phyloP scores from a whole-genome alignment of 2,113 vertebrate species.

The Pycnonotus jocosus region DNA sequence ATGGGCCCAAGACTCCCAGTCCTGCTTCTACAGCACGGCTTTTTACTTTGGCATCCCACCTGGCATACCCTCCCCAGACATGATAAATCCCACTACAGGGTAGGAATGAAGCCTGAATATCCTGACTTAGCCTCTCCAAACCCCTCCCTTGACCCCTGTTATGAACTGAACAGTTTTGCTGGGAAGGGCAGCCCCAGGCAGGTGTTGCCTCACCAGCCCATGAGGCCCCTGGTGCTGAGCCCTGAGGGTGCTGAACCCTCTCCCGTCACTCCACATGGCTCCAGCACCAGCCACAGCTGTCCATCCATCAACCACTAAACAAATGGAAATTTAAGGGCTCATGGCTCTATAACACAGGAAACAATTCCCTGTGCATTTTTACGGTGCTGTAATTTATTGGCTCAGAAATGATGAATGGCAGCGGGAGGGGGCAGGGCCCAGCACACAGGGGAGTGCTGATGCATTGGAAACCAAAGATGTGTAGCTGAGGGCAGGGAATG shows the following conservation, averaged over 20 bases:
- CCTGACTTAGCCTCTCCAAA: background rate
- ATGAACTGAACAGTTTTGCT: background rate
- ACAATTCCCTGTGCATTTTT: slow-evolving; percentile 59
- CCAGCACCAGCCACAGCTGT: background rate
- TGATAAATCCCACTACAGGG: background rate
- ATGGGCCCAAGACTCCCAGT: background rate
- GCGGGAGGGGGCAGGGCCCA: background rate
- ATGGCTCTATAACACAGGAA: slow-evolving; percentile 43
- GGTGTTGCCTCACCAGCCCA: background rate
- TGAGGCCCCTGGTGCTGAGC: background rate
- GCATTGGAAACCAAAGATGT: background rate
- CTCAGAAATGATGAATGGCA: slow-evolving; percentile 52
- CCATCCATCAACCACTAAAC: slow-evolving; percentile 49
- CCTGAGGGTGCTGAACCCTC: background rate
- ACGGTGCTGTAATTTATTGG: slow-evolving; percentile 31
- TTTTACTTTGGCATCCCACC: background rate
- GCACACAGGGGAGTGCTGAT: background rate
- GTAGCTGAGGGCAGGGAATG: background rate
- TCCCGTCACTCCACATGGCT: background rate
- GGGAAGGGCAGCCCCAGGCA: background rate
- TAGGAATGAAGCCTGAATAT: background rate
- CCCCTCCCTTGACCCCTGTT: background rate
- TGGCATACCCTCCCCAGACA: background rate
- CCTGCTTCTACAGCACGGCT: background rate
- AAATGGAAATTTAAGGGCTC: slow-evolving; percentile 62